Percentiles rank a stretch among this genome's conserved stretches.
Evolutionary conservation across 1,140 invertebrate genomes (phyloP).

Genomic region (Luehdorfia chinensis): DNA sequence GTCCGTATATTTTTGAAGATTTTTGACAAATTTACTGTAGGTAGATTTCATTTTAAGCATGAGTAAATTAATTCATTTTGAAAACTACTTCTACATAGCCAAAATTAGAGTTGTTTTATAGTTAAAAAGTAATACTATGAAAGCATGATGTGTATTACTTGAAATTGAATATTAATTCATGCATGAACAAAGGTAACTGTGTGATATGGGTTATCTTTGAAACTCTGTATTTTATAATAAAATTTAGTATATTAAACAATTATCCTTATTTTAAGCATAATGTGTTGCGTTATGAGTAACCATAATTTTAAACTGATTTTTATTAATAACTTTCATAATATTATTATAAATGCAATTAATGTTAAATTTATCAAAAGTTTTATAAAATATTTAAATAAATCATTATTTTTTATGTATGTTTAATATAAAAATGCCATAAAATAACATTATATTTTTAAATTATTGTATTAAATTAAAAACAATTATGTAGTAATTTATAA

Average conservation of each 20-base stretch:
- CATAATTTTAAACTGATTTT: too few relatives aligned
- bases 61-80: constrained; percentile 16
- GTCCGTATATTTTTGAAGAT: too few relatives aligned
- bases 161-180: constrained; percentile 1
- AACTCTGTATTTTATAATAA: not conserved
- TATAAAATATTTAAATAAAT: too few relatives aligned
- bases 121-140: not conserved
- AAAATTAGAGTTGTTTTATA: not conserved
- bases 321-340: too few relatives aligned
- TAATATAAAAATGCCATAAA: constrained; percentile 41
- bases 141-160: constrained; percentile 8
- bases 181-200: constrained; percentile 10
- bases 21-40: constrained; percentile 14
- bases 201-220: constrained; percentile 7
- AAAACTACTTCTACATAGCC: not conserved
- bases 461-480: constrained; percentile 15
- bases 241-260: not conserved
- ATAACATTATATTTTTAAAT: constrained; percentile 16
- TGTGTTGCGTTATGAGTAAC: too few relatives aligned
- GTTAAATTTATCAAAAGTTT: too few relatives aligned
- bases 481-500: constrained; percentile 31
- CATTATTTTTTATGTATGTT: constrained; percentile 2
- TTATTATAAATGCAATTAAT: not conserved
- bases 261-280: not conserved
- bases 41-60: constrained; percentile 26